Percentiles rank a stretch among this genome's conserved stretches.
Conservation (phyloP, 2,888 invertebrate species). For the Thumatha senex region DNA sequence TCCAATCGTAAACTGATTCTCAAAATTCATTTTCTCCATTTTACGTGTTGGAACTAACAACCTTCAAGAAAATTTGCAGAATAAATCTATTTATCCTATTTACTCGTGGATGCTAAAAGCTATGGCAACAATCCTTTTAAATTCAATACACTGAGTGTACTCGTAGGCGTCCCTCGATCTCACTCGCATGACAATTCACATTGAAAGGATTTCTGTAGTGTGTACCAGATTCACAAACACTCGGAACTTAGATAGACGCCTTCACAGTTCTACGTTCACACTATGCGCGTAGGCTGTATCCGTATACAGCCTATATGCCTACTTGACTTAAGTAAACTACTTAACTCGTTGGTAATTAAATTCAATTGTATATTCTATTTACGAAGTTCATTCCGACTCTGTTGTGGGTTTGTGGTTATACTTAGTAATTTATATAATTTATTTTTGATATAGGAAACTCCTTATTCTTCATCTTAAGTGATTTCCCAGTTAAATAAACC, state of each 20-base stretch:
- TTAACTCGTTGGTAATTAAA: slow-evolving; percentile 39
- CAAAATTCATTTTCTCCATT: too few relatives aligned
- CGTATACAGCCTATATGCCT: slow-evolving; percentile 8
- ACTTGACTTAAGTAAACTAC: slow-evolving; percentile 22
- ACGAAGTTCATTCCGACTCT: slow-evolving; percentile 15
- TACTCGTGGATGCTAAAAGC: background rate
- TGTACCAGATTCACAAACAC: slow-evolving; percentile 24
- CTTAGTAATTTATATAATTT: background rate
- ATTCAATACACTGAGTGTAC: slow-evolving; percentile 15
- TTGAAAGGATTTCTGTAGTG: slow-evolving; percentile 37
- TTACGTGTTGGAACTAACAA: too few relatives aligned
- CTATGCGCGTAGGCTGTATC: background rate
- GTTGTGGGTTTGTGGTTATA: slow-evolving; percentile 14
- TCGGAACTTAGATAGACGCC: background rate
- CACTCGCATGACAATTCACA: slow-evolving; percentile 42
- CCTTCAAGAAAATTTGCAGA: too few relatives aligned
- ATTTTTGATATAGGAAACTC: too few relatives aligned
- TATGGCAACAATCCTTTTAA: slow-evolving; percentile 13
- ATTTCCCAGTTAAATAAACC: too few relatives aligned
- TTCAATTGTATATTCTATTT: slow-evolving; percentile 41
- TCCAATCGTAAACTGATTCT: too few relatives aligned
- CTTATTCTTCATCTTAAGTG: too few relatives aligned
- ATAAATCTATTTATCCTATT: too few relatives aligned
- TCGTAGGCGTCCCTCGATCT: slow-evolving; percentile 28
- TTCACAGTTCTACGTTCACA: slow-evolving; percentile 10